Percentiles rank a stretch among this genome's conserved stretches.
phyloP scores from a whole-genome alignment of 2,888 invertebrate genomes.

The Capitulum mitella region DNA sequence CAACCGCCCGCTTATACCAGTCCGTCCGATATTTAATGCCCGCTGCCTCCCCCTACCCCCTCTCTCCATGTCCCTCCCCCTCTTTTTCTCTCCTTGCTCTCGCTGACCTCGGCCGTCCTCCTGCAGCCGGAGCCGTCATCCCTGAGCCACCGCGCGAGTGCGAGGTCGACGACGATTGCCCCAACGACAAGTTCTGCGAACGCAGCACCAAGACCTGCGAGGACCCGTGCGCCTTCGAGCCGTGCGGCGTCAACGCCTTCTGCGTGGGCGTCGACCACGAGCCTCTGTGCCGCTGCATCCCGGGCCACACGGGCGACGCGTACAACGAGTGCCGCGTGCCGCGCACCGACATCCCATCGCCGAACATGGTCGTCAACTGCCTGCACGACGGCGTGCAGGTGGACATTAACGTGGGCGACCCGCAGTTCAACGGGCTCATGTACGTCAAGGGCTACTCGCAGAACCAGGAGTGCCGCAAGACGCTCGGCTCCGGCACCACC shows the following conservation, averaged over 20 bases:
- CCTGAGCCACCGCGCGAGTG: conserved; percentile 37
- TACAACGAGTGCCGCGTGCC: conserved; percentile 61
- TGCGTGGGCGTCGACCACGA: conserved; percentile 70
- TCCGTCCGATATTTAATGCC: too few species aligned
- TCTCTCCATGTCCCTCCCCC: too few species aligned
- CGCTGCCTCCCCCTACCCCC: too few species aligned
- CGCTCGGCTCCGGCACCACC: conserved; percentile 48
- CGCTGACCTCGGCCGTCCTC: conserved; percentile 13
- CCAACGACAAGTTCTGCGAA: conserved; percentile 67
- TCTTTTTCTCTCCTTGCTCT: too few species aligned
- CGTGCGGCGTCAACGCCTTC: conserved; percentile 66
- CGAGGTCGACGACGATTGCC: conserved; percentile 54
- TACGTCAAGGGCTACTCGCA: conserved; percentile 93
- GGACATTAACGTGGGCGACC: conserved; percentile 47
- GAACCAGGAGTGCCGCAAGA: conserved; percentile 76
- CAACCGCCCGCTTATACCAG: too few species aligned
- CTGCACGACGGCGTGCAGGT: conserved; percentile 86
- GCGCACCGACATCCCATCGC: conserved; percentile 73
- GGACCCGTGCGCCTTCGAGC: conserved; percentile 66
- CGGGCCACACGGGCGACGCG: conserved; percentile 68
- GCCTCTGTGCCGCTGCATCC: conserved; percentile 67
- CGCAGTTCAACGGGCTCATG: conserved; percentile 78
- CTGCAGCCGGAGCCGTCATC: conserved; percentile 9
- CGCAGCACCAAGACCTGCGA: conserved; percentile 61
- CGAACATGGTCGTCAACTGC: conserved; percentile 80